These are phyloP conservation scores for Oostethus manadensis DNA, from an alignment of 2,113 vertebrate genomes.

Conservation along the genomic window DNA sequence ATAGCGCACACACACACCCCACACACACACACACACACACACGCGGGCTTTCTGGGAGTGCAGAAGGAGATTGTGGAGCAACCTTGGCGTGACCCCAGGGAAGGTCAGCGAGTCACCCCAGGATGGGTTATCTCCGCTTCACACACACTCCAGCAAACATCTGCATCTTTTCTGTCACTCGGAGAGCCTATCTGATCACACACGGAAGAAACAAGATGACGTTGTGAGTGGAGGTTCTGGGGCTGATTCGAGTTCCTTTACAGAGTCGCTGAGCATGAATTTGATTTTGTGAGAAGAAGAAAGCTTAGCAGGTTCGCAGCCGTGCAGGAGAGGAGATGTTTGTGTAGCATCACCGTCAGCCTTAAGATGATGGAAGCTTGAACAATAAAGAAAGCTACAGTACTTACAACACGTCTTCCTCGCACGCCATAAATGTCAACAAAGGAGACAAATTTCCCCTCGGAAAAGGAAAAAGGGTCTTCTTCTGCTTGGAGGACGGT, in stretches of 20 bases:
- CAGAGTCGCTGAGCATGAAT: too few species aligned
- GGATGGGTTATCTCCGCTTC: conserved; percentile 28
- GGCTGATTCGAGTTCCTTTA: too few species aligned
- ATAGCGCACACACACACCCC: too few species aligned
- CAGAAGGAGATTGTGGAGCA: conserved; percentile 52
- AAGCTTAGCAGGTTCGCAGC: background rate
- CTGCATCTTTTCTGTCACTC: too few species aligned
- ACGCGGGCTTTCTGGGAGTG: conserved; percentile 26
- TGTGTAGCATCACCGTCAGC: conserved; percentile 9
- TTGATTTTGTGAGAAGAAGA: too few species aligned
- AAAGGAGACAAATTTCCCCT: background rate
- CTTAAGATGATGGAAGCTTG: conserved; percentile 26
- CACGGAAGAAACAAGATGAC: too few species aligned
- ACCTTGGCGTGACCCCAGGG: conserved; percentile 46
- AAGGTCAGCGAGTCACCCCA: conserved; percentile 36
- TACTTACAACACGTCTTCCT: conserved; percentile 16
- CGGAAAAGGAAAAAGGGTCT: too few species aligned
- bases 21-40: conserved; percentile 1
- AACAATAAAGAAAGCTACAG: background rate
- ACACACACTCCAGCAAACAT: too few species aligned
- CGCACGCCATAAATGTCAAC: conserved; percentile 32
- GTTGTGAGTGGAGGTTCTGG: too few species aligned
- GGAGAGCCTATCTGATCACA: too few species aligned
- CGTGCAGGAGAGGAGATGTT: conserved; percentile 11
- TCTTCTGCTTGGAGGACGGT: conserved; percentile 4